Evolutionary conservation across 2,888 invertebrate species (phyloP), one percentile per base, ranked within the genome.

Genomic region (Coenonympha arcania): DNA sequence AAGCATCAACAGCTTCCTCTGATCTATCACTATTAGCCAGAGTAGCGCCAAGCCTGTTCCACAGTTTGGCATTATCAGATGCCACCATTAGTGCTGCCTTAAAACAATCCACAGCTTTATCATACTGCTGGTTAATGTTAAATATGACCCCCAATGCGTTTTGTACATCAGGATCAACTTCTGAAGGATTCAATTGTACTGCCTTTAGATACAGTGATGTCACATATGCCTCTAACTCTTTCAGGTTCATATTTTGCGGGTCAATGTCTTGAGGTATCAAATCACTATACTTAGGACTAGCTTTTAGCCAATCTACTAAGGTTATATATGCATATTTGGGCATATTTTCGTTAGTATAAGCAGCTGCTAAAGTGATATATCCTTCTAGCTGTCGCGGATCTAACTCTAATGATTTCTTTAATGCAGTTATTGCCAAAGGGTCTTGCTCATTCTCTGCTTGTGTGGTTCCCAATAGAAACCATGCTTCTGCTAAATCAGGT

Each of bases 361-460:
- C 95, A 13, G 97, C 95, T 26, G 98, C 95, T 47, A 99, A 82
- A 0, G 95, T 92, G 90, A 98, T 94, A 47, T 97, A 88, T 0
- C 96, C 98, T 56, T 90, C 89, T 41, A 93, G 80, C 76, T 97
- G 96, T 6, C 89, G 87, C 0, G 95, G 93, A 54, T 95, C 91
- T 47, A 98, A 72, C 50, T 90, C 89, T 40, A 96, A 72, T 51
- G 96, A 96, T 75, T 91, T 93, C 69, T 93, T 94, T 22, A 99
- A 86, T 0, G 99, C 99, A 37, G 94, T 91, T 64, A 99, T 99
- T 6, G 97, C 97, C 61, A 91, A 88, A 2, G 95, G 93, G 79
- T 99, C 99, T 83, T 93, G 97, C 86, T 99, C 99, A 85, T 99
- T 99, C 87, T 99, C 97, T 30, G 99, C 96, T 77, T 98, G 98